Percentiles rank a stretch among this genome's conserved stretches.
phyloP scores from a whole-genome alignment of 2,113 vertebrate genomes.

The Callipepla squamata region DNA sequence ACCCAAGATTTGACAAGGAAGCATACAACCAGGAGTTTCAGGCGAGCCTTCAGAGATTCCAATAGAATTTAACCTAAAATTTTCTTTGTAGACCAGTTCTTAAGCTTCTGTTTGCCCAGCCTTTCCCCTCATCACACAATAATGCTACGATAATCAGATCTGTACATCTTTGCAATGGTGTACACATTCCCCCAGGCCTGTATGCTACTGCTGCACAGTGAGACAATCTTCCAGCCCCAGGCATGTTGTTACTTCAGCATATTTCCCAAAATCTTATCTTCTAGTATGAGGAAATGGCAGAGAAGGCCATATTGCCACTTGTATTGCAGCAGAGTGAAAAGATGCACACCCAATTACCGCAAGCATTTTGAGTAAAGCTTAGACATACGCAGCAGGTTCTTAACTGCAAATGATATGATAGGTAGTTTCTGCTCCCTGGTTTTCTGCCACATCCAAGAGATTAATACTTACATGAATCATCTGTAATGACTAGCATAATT shows the following conservation, averaged over 20 bases:
- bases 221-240: constrained; percentile 58
- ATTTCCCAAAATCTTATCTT: constrained; percentile 68
- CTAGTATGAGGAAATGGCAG: constrained; percentile 59
- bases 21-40: neutral
- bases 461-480: constrained; percentile 81
- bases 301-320: constrained; percentile 70
- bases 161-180: neutral
- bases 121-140: neutral
- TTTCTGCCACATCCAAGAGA: constrained; percentile 81
- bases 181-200: constrained; percentile 58
- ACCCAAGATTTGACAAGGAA: neutral
- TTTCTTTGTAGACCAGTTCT: neutral
- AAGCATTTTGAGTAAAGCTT: constrained; percentile 73
- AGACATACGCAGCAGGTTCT: constrained; percentile 75
- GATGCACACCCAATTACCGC: constrained; percentile 75
- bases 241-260: constrained; percentile 38
- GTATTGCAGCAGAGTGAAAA: constrained; percentile 65
- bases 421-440: constrained; percentile 76
- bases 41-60: neutral
- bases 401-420: constrained; percentile 80
- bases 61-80: neutral
- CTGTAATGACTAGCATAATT: constrained; percentile 82
- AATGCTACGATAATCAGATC: neutral
- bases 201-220: constrained; percentile 37
- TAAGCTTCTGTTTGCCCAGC: neutral